phyloP scores from a whole-genome alignment of 2,888 invertebrate genomes.

The Nemoura dubitans region DNA sequence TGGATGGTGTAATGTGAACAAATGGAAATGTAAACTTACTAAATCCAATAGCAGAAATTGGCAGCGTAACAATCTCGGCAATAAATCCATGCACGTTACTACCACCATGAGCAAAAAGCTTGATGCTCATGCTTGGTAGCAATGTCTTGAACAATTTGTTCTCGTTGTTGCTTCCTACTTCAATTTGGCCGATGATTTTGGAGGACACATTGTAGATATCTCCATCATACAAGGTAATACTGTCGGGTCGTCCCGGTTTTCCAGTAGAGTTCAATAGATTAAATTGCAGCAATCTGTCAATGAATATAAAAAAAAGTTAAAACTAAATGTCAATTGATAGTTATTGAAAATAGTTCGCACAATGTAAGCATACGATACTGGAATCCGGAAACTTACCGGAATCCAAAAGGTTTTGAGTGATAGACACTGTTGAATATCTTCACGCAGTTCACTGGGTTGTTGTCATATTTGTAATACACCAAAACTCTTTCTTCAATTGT shows the following conservation, averaged over 20 bases:
- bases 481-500: slow-evolving; percentile 88
- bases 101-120: slow-evolving; percentile 94
- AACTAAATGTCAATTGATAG: neutral
- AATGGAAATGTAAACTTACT: slow-evolving; percentile 68
- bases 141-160: slow-evolving; percentile 79
- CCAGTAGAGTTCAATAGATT: slow-evolving; percentile 90
- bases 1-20: neutral
- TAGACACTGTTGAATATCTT: slow-evolving; percentile 93
- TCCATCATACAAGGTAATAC: slow-evolving; percentile 88
- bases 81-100: slow-evolving; percentile 95
- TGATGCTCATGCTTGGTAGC: slow-evolving; percentile 85
- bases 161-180: slow-evolving; percentile 75
- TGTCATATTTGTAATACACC: slow-evolving; percentile 96
- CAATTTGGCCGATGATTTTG: slow-evolving; percentile 72
- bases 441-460: slow-evolving; percentile 94
- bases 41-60: slow-evolving; percentile 89
- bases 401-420: slow-evolving; percentile 87
- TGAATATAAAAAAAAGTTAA: slow-evolving; percentile 41
- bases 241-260: slow-evolving; percentile 83
- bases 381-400: slow-evolving; percentile 68
- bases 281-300: slow-evolving; percentile 79
- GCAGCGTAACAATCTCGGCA: slow-evolving; percentile 94
- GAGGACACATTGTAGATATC: slow-evolving; percentile 86
- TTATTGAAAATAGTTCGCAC: too few species aligned
- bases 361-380: too few species aligned